phyloP scores from a whole-genome alignment of 2,797 vertebrate species.

The Halcyon chelicuti region DNA sequence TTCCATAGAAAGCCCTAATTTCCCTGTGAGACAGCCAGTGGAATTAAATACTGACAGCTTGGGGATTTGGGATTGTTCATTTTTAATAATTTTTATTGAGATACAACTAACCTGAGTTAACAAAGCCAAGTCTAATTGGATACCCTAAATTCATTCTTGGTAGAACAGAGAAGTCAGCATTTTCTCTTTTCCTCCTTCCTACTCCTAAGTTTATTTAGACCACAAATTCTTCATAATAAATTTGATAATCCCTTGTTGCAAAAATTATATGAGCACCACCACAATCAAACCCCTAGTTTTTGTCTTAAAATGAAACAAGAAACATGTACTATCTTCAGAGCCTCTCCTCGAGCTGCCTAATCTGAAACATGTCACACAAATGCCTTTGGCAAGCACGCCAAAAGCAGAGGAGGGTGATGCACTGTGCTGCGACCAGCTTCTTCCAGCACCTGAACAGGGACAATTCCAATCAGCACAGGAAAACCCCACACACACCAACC shows the following conservation, averaged over 20 bases:
- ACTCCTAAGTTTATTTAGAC: background rate
- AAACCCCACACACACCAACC: background rate
- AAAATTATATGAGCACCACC: background rate
- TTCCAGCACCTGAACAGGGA: background rate
- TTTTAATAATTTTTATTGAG: background rate
- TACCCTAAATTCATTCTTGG: background rate
- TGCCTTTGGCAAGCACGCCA: background rate
- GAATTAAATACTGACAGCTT: background rate
- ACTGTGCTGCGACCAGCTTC: background rate
- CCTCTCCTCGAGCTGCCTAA: background rate
- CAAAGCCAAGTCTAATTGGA: background rate
- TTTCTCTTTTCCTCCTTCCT: background rate
- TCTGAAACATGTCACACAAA: background rate
- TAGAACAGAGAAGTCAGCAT: background rate
- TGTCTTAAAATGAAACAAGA: background rate
- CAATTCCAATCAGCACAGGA: background rate
- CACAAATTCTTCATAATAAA: background rate
- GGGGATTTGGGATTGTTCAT: background rate
- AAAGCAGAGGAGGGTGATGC: background rate
- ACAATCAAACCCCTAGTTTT: background rate
- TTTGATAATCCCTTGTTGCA: background rate
- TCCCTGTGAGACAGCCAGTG: background rate
- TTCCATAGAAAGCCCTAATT: background rate
- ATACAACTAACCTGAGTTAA: background rate
- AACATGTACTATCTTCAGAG: background rate